Evolutionary conservation across 2,797 vertebrate genomes (phyloP), one percentile per base, ranked within the genome.

Genomic region (Megaceryle alcyon): DNA sequence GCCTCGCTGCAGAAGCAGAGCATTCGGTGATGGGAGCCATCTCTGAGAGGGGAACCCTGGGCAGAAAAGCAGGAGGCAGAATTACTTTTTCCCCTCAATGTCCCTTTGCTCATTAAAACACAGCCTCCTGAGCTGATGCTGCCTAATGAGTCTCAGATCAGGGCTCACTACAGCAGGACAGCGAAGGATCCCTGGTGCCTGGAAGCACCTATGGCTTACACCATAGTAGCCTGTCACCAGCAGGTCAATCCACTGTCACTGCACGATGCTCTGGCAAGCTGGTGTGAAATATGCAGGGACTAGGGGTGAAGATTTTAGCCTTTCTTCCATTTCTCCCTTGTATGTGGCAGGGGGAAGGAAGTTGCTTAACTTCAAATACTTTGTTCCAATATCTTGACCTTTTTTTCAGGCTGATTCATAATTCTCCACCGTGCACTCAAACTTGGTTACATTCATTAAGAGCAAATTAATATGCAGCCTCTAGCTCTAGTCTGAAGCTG

Each of bases 261-360:
- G 0, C 1, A 2, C 1, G 4, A n/a, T 26, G 41, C 43, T 53
- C 64, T 60, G 41, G 37, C n/a, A 49, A 61, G 19, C 3, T 1
- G 1, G 4, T 51, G 64, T 28, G 46, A 65, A 53, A 43, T 3
- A 17, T 4, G 16, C 26, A n/a, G 22, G 59, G 48, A 29, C 9
- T 16, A 5, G 10, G 35, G 29, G 12, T 33, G 35, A 57, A 41
- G 31, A n/a, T 14, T 39, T 48, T 33, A 43, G 37, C 4, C 9
- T 16, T 39, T 39, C 33, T 64, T 39, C 46, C 9, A 9, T 37
- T 65, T 79, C n/a, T 80, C 39, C 72, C 26, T 61, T n/a, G 6
- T 26, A 28, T 7, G 25, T 31, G 7, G 37, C 43, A n/a, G 13
- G 49, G 37, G n/a, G 6, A 22, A 14, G 16, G 53, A 61, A 79